These are phyloP conservation scores for Ochropacha duplaris DNA, from an alignment of 2,888 invertebrate species.

Conservation along the genomic window DNA sequence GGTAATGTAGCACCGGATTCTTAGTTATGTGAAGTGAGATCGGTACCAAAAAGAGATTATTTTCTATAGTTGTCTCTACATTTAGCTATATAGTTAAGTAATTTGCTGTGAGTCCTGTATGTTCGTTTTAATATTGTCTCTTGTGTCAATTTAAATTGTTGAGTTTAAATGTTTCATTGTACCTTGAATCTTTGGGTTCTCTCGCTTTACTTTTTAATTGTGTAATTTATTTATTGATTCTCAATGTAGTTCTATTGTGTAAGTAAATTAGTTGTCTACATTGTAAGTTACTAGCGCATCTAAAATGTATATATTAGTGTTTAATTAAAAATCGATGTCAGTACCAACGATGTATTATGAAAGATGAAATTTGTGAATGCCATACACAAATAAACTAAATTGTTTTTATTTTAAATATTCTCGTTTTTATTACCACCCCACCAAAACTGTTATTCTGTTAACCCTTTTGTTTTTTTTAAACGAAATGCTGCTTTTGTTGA, in stretches of 20 bases:
- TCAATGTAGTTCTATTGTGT: constrained; percentile 55
- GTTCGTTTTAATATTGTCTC: constrained; percentile 49
- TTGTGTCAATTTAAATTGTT: constrained; percentile 44
- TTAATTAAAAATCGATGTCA: constrained; percentile 71
- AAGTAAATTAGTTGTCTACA: constrained; percentile 65
- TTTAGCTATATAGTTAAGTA: constrained; percentile 58
- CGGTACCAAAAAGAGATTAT: constrained; percentile 81
- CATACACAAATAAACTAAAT: constrained; percentile 76
- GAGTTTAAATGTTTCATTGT: constrained; percentile 61
- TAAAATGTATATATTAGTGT: constrained; percentile 71
- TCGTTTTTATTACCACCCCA: constrained; percentile 31
- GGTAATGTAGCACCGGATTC: constrained; percentile 54
- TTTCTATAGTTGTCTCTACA: constrained; percentile 62
- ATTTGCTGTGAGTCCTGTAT: constrained; percentile 37
- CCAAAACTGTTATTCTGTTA: not conserved
- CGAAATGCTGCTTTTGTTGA: no score
- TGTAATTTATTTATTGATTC: constrained; percentile 74
- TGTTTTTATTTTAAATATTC: constrained; percentile 76
- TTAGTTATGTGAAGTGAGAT: constrained; percentile 77
- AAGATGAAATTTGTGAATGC: constrained; percentile 75
- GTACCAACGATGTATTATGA: constrained; percentile 79
- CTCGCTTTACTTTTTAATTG: constrained; percentile 42
- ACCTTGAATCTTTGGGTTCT: constrained; percentile 29
- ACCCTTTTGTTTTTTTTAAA: constrained; percentile 6
- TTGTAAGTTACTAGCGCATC: constrained; percentile 57